Percentiles rank a stretch among this genome's conserved stretches.
These are phyloP conservation scores for Eurystomus gularis DNA, from an alignment of 2,113 vertebrate species.

Conservation along the genomic window DNA sequence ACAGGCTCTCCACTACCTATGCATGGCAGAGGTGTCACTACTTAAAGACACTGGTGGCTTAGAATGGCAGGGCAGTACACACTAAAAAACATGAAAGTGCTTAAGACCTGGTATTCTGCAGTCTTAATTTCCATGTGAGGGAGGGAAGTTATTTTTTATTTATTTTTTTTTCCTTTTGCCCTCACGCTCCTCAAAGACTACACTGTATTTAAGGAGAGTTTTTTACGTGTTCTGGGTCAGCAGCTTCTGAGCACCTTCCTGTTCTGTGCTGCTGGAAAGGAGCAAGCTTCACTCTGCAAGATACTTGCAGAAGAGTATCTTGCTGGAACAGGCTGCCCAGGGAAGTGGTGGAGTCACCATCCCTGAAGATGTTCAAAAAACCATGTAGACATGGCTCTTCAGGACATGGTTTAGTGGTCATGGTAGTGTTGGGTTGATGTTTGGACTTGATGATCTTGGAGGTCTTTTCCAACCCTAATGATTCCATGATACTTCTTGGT, in stretches of 20 bases:
- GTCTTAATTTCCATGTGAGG: neutral
- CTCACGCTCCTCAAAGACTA: neutral
- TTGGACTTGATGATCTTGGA: too few species aligned
- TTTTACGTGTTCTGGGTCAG: neutral
- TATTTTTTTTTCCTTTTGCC: neutral
- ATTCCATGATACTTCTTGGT: too few species aligned
- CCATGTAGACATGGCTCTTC: too few species aligned
- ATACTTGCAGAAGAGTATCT: neutral
- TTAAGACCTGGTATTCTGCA: neutral
- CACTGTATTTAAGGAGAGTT: neutral
- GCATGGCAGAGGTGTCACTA: fast-evolving
- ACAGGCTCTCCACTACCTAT: neutral
- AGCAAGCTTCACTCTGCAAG: neutral
- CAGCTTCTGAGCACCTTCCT: neutral
- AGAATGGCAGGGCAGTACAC: neutral
- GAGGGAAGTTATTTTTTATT: neutral
- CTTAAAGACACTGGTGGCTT: neutral
- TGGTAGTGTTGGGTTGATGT: too few species aligned
- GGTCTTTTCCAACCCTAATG: too few species aligned
- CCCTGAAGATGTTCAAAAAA: too few species aligned
- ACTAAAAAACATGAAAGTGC: neutral
- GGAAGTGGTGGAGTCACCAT: too few species aligned
- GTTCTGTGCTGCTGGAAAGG: neutral
- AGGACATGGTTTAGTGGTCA: too few species aligned
- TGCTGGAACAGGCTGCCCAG: too few species aligned